Base-by-base conservation (phyloP, 2,113 vertebrate species). In the Telmatochromis brichardi region DNA sequence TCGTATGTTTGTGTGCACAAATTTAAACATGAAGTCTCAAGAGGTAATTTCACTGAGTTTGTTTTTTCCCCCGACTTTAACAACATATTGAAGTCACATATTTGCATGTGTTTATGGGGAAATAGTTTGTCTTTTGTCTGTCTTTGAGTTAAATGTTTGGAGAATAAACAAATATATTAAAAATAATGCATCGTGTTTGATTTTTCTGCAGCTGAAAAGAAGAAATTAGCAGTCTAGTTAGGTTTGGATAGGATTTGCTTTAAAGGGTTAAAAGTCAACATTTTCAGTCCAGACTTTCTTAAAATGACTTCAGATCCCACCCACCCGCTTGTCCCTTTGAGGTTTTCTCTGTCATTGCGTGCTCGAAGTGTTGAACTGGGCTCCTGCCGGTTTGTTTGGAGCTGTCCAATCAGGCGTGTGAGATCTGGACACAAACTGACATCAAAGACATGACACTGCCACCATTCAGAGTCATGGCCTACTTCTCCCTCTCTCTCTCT, bases 381-480 rank as follows among this genome's bases (percentile, higher is more conserved):
- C 81, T 85, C 57, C 90, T 83, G 87, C 53, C 71, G 78, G 88
- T 91, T 93, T 94, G 93, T 92, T 93, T 95, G 89, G 91, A 92
- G 92, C 86, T 53, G 86, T 90, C 89, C 93, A 92, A 92, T 93
- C 91, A 93, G 91, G 90, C 89, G 81, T 91, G 89, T 15, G 45
- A 86, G 73, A 92, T 86, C 88, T 83, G 82, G 91, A 86, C 90
- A 86, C 94, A 86, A 92, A 90, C 91, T 68, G 90, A 95, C 94
- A 92, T 95, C 93, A 96, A 95, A 96, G 92, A 93, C 91, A 89
- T 89, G 90, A 94, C 94, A 94, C 92, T 93, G 90, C 90, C 94
- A 95, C 89, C 93, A 94, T 96, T 95, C 92, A 94, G 85, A 92
- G 86, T 91, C 86, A 73, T 93, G 94, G 94, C 96, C 95, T 95